A percentile compares a stretch with the other conserved stretches of the same genome.
Conservation (phyloP, 2,797 vertebrate genomes). For the Anguilla pacifica region DNA sequence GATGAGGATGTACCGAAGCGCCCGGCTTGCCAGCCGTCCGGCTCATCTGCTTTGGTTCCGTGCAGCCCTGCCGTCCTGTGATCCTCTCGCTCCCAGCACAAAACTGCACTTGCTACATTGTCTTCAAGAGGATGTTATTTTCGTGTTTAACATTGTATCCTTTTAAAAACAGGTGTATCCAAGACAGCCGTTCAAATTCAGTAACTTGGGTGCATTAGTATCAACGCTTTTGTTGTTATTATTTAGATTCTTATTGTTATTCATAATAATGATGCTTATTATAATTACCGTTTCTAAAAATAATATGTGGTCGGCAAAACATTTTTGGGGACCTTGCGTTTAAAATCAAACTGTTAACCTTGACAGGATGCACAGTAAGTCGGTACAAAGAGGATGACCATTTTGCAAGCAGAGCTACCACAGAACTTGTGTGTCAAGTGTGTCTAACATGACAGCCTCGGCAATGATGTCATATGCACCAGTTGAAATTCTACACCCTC, state of each 20-base stretch:
- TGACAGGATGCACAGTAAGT: background rate
- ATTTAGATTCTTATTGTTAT: background rate
- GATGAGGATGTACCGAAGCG: background rate
- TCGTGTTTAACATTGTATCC: background rate
- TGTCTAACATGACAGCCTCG: background rate
- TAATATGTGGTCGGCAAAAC: background rate
- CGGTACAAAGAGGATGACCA: background rate
- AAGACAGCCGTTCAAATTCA: background rate
- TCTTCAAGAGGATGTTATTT: background rate
- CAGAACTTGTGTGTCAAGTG: background rate
- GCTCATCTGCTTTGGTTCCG: background rate
- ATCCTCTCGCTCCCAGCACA: background rate
- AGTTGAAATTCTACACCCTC: constrained; percentile 29
- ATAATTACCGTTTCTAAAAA: background rate
- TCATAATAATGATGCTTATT: background rate
- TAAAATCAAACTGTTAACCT: background rate
- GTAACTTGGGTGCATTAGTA: background rate
- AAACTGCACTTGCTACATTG: background rate
- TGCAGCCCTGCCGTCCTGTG: background rate
- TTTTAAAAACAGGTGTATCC: background rate
- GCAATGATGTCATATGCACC: constrained; percentile 22
- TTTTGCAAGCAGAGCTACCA: background rate
- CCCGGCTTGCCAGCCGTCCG: background rate
- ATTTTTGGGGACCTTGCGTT: background rate
- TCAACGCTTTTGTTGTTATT: background rate